These are phyloP conservation scores for Oreochromis tanganicae DNA, from an alignment of 2,113 vertebrate genomes.

Conservation along the genomic window DNA sequence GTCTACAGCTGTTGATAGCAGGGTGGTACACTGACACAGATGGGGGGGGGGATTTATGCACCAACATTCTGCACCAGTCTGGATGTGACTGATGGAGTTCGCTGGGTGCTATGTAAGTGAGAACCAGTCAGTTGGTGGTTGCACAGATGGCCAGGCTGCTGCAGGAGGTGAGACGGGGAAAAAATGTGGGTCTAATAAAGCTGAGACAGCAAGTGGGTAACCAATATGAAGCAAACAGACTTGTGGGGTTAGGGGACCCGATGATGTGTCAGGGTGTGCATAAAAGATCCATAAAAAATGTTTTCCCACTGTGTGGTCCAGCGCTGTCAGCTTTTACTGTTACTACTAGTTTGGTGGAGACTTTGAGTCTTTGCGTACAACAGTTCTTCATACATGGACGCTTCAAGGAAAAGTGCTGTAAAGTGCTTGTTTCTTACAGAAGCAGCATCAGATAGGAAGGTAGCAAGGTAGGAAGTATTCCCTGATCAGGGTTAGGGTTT, in stretches of 20 bases:
- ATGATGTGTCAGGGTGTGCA: neutral
- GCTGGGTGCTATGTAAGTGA: constrained; percentile 31
- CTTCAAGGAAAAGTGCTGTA: neutral
- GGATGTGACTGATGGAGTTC: constrained; percentile 29
- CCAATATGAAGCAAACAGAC: constrained; percentile 44
- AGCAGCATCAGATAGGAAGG: neutral
- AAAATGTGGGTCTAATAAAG: neutral
- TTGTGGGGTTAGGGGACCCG: neutral
- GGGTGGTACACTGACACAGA: constrained; percentile 44
- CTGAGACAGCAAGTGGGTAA: constrained; percentile 6
- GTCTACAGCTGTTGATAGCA: constrained; percentile 65
- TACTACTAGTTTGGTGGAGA: neutral
- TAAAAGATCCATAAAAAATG: neutral
- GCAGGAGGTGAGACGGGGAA: neutral
- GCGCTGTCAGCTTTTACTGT: neutral
- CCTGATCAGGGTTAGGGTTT: accelerated
- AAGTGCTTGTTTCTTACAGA: neutral
- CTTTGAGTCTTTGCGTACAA: neutral
- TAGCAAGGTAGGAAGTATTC: neutral
- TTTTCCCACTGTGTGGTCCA: neutral
- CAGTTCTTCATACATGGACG: neutral
- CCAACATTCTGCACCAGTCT: neutral
- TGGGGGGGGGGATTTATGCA: constrained; percentile 4
- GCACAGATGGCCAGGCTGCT: constrained; percentile 51
- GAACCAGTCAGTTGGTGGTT: neutral